Evolutionary conservation across 2,797 vertebrate species (phyloP).

Genomic region (Heteromormyrus szaboi): DNA sequence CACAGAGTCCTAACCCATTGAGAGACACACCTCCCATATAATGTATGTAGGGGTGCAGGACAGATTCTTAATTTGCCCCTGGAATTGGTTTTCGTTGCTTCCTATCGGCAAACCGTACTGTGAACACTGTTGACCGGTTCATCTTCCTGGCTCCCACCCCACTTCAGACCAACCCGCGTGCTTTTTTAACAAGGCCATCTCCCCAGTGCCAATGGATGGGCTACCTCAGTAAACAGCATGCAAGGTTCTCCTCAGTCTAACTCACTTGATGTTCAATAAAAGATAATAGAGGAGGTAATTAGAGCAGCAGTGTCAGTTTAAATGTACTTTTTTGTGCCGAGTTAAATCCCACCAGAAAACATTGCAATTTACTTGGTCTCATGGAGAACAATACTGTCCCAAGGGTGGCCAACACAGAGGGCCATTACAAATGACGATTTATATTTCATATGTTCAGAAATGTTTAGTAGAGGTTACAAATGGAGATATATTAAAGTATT

Average conservation of each 20-base stretch:
- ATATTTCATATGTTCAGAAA: constrained; percentile 88
- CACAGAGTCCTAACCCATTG: not conserved
- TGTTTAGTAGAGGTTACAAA: constrained; percentile 78
- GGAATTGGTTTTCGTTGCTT: not conserved
- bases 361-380: constrained; percentile 80
- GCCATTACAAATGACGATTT: constrained; percentile 83
- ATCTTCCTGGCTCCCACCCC: not conserved
- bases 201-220: constrained; percentile 12
- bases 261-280: constrained; percentile 64
- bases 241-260: constrained; percentile 45
- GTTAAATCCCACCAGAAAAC: constrained; percentile 68
- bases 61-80: not conserved
- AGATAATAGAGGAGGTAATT: constrained; percentile 67
- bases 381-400: constrained; percentile 67
- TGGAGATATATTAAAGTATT: constrained; percentile 87
- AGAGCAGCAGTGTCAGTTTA: constrained; percentile 69
- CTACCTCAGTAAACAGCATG: constrained; percentile 39
- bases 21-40: not conserved
- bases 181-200: constrained; percentile 26
- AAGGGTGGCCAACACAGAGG: constrained; percentile 65
- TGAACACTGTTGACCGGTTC: not conserved
- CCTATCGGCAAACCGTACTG: not conserved
- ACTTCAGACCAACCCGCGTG: not conserved
- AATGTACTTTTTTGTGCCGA: constrained; percentile 69
- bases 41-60: not conserved